Base-by-base conservation (phyloP, 2,797 vertebrate species). In the Pipistrellus nathusii region DNA sequence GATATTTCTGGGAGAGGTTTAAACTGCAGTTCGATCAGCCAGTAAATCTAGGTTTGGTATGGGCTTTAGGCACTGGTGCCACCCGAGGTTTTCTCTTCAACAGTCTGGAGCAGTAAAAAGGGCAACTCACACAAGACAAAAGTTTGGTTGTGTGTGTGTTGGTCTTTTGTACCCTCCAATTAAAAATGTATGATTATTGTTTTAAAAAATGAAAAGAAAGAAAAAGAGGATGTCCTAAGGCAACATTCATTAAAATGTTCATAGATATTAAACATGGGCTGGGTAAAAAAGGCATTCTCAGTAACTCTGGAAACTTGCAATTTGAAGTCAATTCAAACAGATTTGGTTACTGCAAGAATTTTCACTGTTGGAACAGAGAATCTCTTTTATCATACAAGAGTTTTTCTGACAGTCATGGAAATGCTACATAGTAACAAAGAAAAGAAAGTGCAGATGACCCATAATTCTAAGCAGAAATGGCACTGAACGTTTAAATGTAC, bases 251-350 rank as follows among this genome's bases (percentile, higher is more conserved):
- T 78, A 2, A 59, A 71, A 51, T 32, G 32, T 17, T 38, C 75
- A 20, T 73, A 86, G 68, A 44, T 46, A 80, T 8, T 68, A 76
- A 68, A 44, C 27, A 62, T 62, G 21, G 78, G 30, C 23, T 76
- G 5, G 75, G 13, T 91, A 71, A 55, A 82, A 68, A 69, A 35
- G 17, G 53, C 2, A 6, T 62, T 85, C 51, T 78, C 14, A n/a
- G 35, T 41, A 44, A 48, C 30, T 71, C 59, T 66, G 48, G 82
- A 94, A 53, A 81, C 46, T 76, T 84, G 66, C 57, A 89, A 89
- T 80, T 88, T 59, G 44, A n/a, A 55, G 32, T 94, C 57, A 23
- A 2, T 80, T 93, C 25, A 75, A 59, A 44, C 55, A 57, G 53
- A 90, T 72, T 59, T 57, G 51, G 53, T 81, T 32, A n/a, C 77